Base-by-base conservation (phyloP, 2,797 vertebrate genomes). In the Myotis findleyi region DNA sequence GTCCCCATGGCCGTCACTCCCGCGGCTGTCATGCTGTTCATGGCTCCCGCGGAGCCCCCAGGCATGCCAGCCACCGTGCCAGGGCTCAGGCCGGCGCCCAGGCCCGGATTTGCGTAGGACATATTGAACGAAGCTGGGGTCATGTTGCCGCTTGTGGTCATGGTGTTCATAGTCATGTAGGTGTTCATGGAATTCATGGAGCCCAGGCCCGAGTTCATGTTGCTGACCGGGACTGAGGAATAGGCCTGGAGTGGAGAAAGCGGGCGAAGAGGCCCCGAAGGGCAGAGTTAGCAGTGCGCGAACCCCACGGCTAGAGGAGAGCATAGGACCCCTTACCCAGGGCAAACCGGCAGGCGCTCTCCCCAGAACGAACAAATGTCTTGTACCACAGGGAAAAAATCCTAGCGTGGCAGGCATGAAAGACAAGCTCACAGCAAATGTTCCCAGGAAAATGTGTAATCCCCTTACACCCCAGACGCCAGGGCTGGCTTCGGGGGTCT, bases 171-270 rank as follows among this genome's bases (percentile, higher is more conserved):
- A 95, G 99, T 98, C 97, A 99, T 99, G 96, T 99, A 99, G 89
- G 98, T 98, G 98, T 99, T 99, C 99, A 99, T 99, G 96, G 98
- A 99, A 95, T 99, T 99, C 99, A 99, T 99, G 91, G 99, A 98
- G 94, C 98, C 98, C 98, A 99, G 98, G 95, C 99, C 99, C 55
- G 99, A 98, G 94, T 99, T 99, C 99, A 99, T 99, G 96, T 99
- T 99, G 97, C 98, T 98, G 87, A 99, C 99, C 0, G 99, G 98
- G 98, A 99, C 99, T 0, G 99, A 99, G 89, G 99, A 99, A 97
- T 99, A 99, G 96, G 98, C 98, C 99, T 99, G 97, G 82, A 97
- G 97, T n/a, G 13, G 97, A 97, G 97, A 66, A 62, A 97, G 85
- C 36, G 71, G 94, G 91, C 47, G 55, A 89, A 95, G 89, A 90